These are phyloP conservation scores for Ceratina australensis DNA, from an alignment of 1,140 invertebrate genomes.

Conservation along the genomic window DNA sequence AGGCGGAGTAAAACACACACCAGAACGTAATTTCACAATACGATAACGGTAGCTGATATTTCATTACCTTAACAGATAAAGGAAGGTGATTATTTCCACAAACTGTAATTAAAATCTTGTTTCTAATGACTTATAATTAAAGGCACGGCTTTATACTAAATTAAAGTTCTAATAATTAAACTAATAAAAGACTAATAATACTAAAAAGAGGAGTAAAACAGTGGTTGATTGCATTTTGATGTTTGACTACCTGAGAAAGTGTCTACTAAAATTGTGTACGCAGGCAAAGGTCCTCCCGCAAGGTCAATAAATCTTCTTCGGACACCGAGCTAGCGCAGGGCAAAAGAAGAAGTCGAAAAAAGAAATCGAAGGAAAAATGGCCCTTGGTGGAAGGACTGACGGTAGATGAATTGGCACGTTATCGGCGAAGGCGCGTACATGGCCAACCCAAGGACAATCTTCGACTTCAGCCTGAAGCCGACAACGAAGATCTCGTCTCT, in stretches of 20 bases:
- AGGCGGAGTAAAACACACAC: neutral
- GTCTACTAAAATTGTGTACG: neutral
- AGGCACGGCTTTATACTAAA: no score
- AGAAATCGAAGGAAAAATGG: slow-evolving; percentile 70
- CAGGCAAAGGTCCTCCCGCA: slow-evolving; percentile 65
- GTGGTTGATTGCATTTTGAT: no score
- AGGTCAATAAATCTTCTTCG: slow-evolving; percentile 69
- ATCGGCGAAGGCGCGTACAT: slow-evolving; percentile 76
- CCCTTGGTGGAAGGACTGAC: slow-evolving; percentile 79
- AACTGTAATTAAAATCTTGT: no score
- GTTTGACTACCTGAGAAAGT: no score
- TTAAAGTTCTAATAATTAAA: no score
- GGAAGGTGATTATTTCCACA: neutral
- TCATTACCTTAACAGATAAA: slow-evolving; percentile 21
- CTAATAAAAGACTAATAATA: no score
- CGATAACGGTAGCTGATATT: slow-evolving; percentile 20
- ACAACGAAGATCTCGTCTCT: slow-evolving; percentile 61
- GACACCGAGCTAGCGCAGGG: slow-evolving; percentile 74
- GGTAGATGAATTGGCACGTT: slow-evolving; percentile 80
- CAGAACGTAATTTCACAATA: slow-evolving; percentile 4
- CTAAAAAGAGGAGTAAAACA: no score
- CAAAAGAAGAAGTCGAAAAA: slow-evolving; percentile 61
- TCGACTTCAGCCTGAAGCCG: slow-evolving; percentile 41
- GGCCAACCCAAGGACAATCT: slow-evolving; percentile 72
- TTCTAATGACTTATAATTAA: no score